phyloP scores from a whole-genome alignment of 1,140 invertebrate species.

The Ruditapes philippinarum region DNA sequence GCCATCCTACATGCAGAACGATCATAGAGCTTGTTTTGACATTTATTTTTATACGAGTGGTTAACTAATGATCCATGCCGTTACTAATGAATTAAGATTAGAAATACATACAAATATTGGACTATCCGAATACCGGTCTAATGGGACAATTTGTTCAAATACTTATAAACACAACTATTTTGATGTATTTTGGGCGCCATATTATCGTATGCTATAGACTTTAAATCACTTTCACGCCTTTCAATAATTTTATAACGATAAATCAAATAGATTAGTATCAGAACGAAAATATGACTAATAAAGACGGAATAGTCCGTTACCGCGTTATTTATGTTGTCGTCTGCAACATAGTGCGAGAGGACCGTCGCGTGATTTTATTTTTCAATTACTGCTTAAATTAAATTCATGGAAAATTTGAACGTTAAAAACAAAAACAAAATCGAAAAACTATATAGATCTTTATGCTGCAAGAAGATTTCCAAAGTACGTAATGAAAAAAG shows the following conservation, averaged over 20 bases:
- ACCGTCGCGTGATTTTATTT: not conserved
- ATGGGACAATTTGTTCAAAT: conserved; percentile 19
- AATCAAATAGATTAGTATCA: not conserved
- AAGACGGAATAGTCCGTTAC: conserved; percentile 10
- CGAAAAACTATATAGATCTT: too few species aligned
- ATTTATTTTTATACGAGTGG: not conserved
- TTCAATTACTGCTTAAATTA: too few species aligned
- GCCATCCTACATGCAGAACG: not conserved
- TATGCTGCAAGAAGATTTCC: too few species aligned
- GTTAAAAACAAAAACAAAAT: too few species aligned
- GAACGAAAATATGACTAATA: not conserved
- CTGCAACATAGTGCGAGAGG: not conserved
- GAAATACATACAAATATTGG: not conserved
- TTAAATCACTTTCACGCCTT: conserved; percentile 30
- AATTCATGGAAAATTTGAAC: too few species aligned
- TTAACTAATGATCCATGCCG: not conserved
- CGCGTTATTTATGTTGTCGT: not conserved
- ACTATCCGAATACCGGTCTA: not conserved
- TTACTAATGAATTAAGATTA: not conserved
- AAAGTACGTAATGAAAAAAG: too few species aligned
- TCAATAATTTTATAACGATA: conserved; percentile 7
- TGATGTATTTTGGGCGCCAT: conserved; percentile 15
- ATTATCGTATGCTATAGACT: not conserved
- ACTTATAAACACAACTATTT: not conserved
- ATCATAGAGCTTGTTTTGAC: not conserved